These are phyloP conservation scores for Lepilemur ruficaudatus DNA, from an alignment of 2,797 vertebrate species.

Conservation along the genomic window DNA sequence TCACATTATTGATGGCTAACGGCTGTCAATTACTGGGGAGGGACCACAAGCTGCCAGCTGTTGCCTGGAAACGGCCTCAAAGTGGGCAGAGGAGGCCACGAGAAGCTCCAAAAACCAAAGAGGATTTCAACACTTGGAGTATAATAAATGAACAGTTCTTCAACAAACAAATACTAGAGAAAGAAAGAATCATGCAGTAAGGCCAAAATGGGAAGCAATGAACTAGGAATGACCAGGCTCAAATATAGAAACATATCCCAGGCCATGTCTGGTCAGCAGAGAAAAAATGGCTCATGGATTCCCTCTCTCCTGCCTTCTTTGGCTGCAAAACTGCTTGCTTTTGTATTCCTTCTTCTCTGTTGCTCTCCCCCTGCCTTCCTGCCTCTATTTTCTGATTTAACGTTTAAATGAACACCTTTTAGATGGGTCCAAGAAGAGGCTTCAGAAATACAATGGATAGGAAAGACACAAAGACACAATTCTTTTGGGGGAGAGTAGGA, in stretches of 20 bases:
- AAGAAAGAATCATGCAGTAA: neutral
- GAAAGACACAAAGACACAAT: neutral
- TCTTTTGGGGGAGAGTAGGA: neutral
- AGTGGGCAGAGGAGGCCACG: neutral
- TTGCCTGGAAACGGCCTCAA: constrained; percentile 28
- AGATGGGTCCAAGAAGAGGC: neutral
- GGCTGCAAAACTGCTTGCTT: neutral
- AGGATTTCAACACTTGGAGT: constrained; percentile 41
- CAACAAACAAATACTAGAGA: neutral
- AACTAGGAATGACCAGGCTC: neutral
- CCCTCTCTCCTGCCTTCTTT: neutral
- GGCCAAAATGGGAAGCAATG: neutral
- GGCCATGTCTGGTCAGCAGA: neutral
- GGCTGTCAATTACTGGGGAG: neutral
- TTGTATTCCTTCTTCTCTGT: neutral
- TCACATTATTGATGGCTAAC: constrained; percentile 21
- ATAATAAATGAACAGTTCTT: constrained; percentile 27
- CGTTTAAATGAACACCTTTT: neutral
- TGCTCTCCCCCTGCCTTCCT: neutral
- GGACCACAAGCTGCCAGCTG: neutral
- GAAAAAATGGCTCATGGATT: neutral
- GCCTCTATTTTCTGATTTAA: neutral
- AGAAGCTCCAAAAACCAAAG: constrained; percentile 24
- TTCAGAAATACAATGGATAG: neutral
- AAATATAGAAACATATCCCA: neutral